A percentile compares a stretch with the other conserved stretches of the same genome.
Conservation (phyloP, 2,797 vertebrate genomes). For the Sylvia borin region DNA sequence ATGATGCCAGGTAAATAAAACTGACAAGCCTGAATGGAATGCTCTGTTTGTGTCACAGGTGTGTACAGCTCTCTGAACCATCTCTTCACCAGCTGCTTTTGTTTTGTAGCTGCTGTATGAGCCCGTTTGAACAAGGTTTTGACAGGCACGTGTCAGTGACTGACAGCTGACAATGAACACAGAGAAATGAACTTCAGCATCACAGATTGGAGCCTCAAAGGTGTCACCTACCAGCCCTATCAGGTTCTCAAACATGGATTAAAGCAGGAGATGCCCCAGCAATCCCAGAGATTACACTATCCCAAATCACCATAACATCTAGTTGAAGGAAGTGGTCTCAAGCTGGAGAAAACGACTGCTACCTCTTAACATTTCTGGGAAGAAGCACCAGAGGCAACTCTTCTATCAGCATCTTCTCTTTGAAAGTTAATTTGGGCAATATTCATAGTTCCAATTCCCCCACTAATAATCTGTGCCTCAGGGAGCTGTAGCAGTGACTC, state of each 20-base stretch:
- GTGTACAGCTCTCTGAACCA: not conserved
- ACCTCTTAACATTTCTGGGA: not conserved
- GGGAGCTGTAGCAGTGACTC: not conserved
- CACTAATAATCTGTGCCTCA: not conserved
- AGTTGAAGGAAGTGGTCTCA: not conserved
- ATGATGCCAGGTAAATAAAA: constrained; percentile 7
- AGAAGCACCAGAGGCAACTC: not conserved
- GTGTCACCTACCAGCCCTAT: not conserved
- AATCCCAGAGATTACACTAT: not conserved
- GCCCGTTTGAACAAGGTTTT: not conserved
- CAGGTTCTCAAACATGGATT: not conserved
- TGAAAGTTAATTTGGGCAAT: not conserved
- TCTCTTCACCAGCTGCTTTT: not conserved
- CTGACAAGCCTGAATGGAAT: not conserved
- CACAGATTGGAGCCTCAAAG: not conserved
- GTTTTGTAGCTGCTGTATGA: not conserved
- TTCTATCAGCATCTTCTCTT: not conserved
- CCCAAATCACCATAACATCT: not conserved
- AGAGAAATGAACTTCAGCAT: not conserved
- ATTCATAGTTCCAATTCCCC: not conserved
- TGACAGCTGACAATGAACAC: not conserved
- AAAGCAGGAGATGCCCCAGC: not conserved
- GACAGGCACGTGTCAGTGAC: not conserved
- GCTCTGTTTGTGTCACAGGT: not conserved
- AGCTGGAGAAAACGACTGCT: not conserved